A percentile compares a stretch with the other conserved stretches of the same genome.
Conservation (phyloP, 2,888 invertebrate species). For the Bellardia pandia region DNA sequence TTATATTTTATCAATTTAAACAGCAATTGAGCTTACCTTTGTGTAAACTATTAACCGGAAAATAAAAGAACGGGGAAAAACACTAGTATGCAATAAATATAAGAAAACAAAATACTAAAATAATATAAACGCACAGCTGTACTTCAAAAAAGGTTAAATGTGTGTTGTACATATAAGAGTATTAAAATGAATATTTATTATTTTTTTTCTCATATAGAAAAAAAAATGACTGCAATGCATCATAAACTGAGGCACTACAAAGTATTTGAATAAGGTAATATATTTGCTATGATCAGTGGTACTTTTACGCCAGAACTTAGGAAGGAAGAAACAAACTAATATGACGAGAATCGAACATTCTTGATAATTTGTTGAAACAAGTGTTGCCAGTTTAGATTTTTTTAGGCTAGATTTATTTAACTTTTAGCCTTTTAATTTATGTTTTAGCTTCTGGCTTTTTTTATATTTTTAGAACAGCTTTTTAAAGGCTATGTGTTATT, state of each 20-base stretch:
- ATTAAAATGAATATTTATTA: conserved; percentile 14
- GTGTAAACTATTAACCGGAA: conserved; percentile 27
- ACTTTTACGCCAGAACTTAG: too few species aligned
- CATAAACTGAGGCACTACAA: neutral
- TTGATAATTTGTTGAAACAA: too few species aligned
- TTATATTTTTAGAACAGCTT: too few species aligned
- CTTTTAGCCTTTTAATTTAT: too few species aligned
- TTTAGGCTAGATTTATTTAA: too few species aligned
- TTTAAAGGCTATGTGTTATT: too few species aligned
- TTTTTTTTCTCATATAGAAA: neutral
- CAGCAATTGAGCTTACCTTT: conserved; percentile 50
- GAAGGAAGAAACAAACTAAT: too few species aligned
- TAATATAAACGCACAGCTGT: conserved; percentile 5
- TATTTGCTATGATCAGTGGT: neutral
- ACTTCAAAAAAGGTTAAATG: conserved; percentile 44
- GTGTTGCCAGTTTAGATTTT: too few species aligned
- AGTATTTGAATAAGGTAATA: neutral
- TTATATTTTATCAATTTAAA: conserved; percentile 61
- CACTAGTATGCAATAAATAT: conserved; percentile 2
- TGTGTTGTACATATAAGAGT: neutral
- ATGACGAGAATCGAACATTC: too few species aligned
- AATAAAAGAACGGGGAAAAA: conserved; percentile 19
- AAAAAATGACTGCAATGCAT: conserved; percentile 55
- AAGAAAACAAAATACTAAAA: conserved; percentile 13
- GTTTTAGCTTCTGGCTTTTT: too few species aligned